These are phyloP conservation scores for Xiphophorus hellerii DNA, from an alignment of 2,113 vertebrate species.

Conservation along the genomic window DNA sequence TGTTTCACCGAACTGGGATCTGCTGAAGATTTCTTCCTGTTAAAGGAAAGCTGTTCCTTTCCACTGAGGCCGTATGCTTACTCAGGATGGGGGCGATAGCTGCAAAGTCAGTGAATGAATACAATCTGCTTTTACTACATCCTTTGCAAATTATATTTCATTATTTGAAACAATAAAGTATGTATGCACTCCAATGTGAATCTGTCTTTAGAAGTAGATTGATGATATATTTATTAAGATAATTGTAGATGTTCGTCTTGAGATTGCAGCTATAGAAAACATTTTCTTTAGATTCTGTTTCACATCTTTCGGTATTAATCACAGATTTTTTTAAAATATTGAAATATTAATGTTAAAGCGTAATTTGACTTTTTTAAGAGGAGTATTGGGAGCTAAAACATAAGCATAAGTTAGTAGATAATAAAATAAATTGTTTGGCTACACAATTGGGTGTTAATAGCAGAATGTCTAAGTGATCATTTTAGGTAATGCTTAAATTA, in stretches of 20 bases:
- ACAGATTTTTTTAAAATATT: conserved; percentile 51
- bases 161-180: no score
- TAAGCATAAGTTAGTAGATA: conserved; percentile 79
- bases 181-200: no score
- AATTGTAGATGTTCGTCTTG: no score
- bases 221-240: no score
- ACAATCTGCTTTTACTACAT: no score
- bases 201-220: no score
- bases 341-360: conserved; percentile 7
- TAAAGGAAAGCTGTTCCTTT: no score
- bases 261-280: no score
- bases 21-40: background rate
- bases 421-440: conserved; percentile 83
- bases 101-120: no score
- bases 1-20: background rate
- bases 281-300: background rate
- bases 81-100: no score
- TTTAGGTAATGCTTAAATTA: conserved; percentile 71
- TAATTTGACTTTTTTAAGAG: conserved; percentile 80
- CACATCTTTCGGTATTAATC: background rate
- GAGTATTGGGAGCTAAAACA: conserved; percentile 76
- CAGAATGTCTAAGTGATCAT: conserved; percentile 75
- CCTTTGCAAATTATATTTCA: no score
- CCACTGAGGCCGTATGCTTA: no score
- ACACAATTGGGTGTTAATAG: conserved; percentile 79